These are phyloP conservation scores for Diglossa cyanea DNA, from an alignment of 2,797 vertebrate genomes.

Conservation along the genomic window DNA sequence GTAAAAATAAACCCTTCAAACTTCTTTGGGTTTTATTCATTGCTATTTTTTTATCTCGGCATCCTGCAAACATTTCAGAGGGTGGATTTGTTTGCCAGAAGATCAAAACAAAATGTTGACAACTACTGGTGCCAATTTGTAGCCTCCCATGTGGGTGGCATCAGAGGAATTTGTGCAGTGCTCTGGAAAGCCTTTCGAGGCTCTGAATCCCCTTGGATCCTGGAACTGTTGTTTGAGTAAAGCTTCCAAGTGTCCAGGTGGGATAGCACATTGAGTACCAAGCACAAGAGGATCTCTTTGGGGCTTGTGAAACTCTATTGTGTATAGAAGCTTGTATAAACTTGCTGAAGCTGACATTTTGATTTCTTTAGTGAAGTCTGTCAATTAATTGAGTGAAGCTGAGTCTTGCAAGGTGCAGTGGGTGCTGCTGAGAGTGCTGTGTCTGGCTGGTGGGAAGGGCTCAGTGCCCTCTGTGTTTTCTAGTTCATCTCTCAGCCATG, in stretches of 20 bases:
- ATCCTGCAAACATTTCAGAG: conserved; percentile 35
- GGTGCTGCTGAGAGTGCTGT: not conserved
- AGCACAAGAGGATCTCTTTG: not conserved
- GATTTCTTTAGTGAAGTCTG: not conserved
- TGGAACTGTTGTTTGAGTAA: not conserved
- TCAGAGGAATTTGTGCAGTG: not conserved
- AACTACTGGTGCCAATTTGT: conserved; percentile 19
- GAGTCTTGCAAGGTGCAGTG: not conserved
- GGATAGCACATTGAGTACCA: not conserved
- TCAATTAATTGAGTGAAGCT: not conserved
- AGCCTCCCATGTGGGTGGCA: not conserved
- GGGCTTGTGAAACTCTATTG: not conserved
- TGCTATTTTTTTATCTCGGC: conserved; percentile 1
- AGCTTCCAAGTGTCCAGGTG: not conserved
- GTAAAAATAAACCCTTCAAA: conserved; percentile 51
- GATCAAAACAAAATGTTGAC: conserved; percentile 52
- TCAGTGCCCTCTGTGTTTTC: conserved; percentile 12
- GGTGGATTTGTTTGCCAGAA: conserved; percentile 56
- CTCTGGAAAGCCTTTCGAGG: not conserved
- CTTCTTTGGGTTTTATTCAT: not conserved
- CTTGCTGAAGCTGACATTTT: not conserved
- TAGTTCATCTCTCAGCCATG: not conserved
- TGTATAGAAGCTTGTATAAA: not conserved
- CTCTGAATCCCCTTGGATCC: not conserved
- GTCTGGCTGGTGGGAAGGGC: not conserved